Evolutionary conservation across 2,888 invertebrate genomes (phyloP).

Genomic region (Operophtera brumata): DNA sequence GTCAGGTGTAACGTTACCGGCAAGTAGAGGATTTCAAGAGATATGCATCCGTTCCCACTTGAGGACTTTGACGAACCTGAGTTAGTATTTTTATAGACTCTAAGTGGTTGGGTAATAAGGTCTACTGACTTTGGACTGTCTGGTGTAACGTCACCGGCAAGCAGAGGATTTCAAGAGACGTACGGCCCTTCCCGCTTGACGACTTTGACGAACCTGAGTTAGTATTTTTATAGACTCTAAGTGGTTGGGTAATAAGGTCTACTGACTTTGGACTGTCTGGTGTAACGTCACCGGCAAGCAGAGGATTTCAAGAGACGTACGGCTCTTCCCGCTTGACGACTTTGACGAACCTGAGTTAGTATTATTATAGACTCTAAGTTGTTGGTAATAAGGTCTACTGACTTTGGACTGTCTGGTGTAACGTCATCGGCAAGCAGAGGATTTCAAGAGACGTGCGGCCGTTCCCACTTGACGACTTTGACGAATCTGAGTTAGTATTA

Average conservation of each 20-base stretch:
- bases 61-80: too few relatives aligned
- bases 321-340: constrained; percentile 86
- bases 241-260: too few relatives aligned
- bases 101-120: too few relatives aligned
- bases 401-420: constrained; percentile 37
- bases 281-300: constrained; percentile 82
- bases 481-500: too few relatives aligned
- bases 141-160: constrained; percentile 84
- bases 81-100: too few relatives aligned
- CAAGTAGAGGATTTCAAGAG: too few relatives aligned
- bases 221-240: not conserved
- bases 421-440: too few relatives aligned
- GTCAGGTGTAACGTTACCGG: too few relatives aligned
- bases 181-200: constrained; percentile 85
- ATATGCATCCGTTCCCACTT: too few relatives aligned
- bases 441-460: too few relatives aligned
- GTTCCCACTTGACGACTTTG: too few relatives aligned
- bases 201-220: constrained; percentile 84
- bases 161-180: constrained; percentile 77
- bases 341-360: constrained; percentile 93
- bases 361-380: not conserved
- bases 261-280: constrained; percentile 77
- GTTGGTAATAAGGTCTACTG: too few relatives aligned
- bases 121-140: constrained; percentile 63
- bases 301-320: constrained; percentile 81